Evolutionary conservation across 2,113 vertebrate genomes (phyloP).

Genomic region (Nesogale talazaci): DNA sequence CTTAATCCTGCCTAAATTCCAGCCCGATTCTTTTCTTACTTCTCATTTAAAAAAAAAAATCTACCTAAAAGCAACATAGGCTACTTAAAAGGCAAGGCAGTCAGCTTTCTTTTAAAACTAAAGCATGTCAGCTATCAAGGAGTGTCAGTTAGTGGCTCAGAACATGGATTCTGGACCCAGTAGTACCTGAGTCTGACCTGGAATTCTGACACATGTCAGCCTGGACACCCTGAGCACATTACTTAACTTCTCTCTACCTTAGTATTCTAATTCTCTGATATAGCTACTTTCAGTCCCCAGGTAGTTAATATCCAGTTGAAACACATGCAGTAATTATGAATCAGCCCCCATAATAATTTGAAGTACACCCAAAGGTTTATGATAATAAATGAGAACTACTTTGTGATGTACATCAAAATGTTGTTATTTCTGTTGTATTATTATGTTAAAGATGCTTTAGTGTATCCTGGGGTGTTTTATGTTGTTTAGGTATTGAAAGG

Average conservation of each 20-base stretch:
- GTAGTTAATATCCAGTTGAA: no score
- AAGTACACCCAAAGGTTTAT: no score
- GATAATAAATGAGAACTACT: no score
- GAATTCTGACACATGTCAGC: neutral
- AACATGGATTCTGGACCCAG: neutral
- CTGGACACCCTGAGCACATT: neutral
- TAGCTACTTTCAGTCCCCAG: no score
- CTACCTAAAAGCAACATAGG: constrained; percentile 3
- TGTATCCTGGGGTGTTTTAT: no score
- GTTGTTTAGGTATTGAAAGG: no score
- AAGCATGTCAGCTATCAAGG: neutral
- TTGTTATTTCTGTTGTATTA: no score
- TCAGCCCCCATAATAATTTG: no score
- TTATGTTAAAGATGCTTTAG: no score
- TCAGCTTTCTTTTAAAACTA: neutral
- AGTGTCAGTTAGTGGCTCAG: neutral
- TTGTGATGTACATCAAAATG: no score
- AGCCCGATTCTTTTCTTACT: neutral
- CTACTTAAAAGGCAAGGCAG: neutral
- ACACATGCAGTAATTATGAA: no score
- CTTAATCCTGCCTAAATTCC: neutral
- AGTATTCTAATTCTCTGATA: neutral
- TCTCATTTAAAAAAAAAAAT: neutral
- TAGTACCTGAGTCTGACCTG: neutral
- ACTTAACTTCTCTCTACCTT: neutral